phyloP scores from a whole-genome alignment of 2,888 invertebrate genomes.

The Drosophila silvestris region DNA sequence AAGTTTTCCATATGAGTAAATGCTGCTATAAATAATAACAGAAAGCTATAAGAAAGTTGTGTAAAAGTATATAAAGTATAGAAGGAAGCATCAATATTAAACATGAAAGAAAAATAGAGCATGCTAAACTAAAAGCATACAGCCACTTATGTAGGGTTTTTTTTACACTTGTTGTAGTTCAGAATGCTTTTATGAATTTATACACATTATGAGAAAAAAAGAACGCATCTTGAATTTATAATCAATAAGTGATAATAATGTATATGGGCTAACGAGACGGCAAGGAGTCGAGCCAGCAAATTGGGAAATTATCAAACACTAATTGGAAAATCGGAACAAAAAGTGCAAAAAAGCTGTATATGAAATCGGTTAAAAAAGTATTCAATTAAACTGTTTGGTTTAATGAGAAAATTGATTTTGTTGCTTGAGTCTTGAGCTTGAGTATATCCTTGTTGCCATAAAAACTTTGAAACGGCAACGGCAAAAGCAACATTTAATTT shows the following conservation, averaged over 20 bases:
- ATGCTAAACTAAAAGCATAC: not conserved
- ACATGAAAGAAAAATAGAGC: not conserved
- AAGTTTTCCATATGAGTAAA: not conserved
- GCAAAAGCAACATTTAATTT: constrained; percentile 75
- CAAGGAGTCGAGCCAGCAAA: constrained; percentile 6
- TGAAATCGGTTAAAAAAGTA: constrained; percentile 18
- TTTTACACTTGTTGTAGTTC: not conserved
- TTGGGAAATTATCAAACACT: constrained; percentile 33
- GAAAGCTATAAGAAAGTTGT: not conserved
- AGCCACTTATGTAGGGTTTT: not conserved
- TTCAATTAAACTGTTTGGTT: constrained; percentile 67
- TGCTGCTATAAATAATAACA: not conserved
- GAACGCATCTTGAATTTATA: not conserved
- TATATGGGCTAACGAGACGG: constrained; percentile 19
- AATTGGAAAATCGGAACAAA: constrained; percentile 42
- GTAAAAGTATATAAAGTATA: not conserved
- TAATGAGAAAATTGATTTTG: constrained; percentile 77
- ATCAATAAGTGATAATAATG: constrained; percentile 44
- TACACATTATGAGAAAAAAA: not conserved
- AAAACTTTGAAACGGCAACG: constrained; percentile 24
- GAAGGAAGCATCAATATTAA: not conserved
- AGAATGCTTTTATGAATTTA: not conserved
- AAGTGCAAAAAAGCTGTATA: constrained; percentile 17
- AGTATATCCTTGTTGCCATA: constrained; percentile 17
- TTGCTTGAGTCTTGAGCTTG: constrained; percentile 26